Evolutionary conservation across 92 coral and sea anemone genomes (phyloP), one percentile per base, ranked within the genome.

Genomic region (Bergia sp.): DNA sequence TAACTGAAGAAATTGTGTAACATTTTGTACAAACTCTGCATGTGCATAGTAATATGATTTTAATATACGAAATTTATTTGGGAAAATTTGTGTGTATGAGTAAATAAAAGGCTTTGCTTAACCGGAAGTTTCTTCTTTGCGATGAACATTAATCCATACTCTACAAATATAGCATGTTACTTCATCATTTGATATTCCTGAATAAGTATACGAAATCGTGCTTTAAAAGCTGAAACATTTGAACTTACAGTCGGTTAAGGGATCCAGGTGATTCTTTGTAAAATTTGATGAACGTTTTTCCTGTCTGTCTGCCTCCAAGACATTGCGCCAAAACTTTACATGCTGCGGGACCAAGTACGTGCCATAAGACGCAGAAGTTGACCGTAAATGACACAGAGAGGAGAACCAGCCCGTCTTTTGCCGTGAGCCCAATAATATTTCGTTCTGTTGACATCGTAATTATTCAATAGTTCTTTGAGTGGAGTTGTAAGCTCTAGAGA

Each of bases 161-260:
- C 39, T 0, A 86, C n/a, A 88, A 87, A 10, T 61, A 61, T 61
- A 53, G 13, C 58, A 53, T 1, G 58, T 53, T 53, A 47, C 53
- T 47, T 47, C 53, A 47, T 53, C 58, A 8, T 45, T 4, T 8
- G 13, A 53, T 53, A 10, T 53, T 53, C 58, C 58, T 53, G 18
- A 53, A 53, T 53, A 53, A 29, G 1, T 12, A 53, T 12, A 53
- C 38, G 0, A 83, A 69, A n/a, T 2, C 41, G 66, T 40, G 79
- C 12, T 36, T 29, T 71, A 10, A 71, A 37, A 86, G 37, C 37
- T 73, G 37, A 18, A 57, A 29, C 18, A 13, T 40, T n/a, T 80
- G 2, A 87, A 95, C 98, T 95, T 95, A 95, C 98, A 95, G 78
- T 82, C 94, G 88, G 43, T 89, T 89, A 88, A 91, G 89, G 79